Conservation (phyloP, 1,140 invertebrate genomes). For the Camponotus floridanus region DNA sequence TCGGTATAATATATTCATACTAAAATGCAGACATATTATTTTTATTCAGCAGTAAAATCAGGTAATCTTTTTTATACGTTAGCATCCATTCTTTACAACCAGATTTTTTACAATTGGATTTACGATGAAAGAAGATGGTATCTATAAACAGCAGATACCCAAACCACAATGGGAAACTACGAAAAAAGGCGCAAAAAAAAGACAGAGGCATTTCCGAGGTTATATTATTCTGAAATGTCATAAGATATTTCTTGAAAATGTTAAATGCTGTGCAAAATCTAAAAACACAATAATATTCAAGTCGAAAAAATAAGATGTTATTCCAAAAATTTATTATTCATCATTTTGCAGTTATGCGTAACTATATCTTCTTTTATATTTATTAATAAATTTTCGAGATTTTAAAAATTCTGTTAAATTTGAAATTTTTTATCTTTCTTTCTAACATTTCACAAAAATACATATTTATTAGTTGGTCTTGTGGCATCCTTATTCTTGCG, state of each 20-base stretch:
- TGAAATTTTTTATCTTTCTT: background rate
- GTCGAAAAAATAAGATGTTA: background rate
- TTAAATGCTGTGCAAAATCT: background rate
- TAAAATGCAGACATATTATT: background rate
- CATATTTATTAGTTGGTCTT: background rate
- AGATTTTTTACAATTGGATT: background rate
- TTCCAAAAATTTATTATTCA: background rate
- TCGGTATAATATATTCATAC: background rate
- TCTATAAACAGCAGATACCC: background rate
- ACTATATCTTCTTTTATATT: background rate
- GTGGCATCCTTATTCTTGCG: background rate
- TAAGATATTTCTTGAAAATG: background rate
- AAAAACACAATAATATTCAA: background rate
- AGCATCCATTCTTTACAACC: background rate
- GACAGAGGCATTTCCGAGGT: background rate
- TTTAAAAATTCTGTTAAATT: background rate
- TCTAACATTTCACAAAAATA: background rate
- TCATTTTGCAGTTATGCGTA: no score
- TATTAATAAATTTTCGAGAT: background rate
- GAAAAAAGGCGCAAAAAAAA: background rate
- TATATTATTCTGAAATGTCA: background rate
- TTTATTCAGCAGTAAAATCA: background rate
- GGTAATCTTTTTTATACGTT: background rate
- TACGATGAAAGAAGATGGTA: background rate
- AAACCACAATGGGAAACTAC: no score